Evolutionary conservation across 2,888 invertebrate species (phyloP), one percentile per base, ranked within the genome.

Genomic region (Spatulosminthurus flaviceps): DNA sequence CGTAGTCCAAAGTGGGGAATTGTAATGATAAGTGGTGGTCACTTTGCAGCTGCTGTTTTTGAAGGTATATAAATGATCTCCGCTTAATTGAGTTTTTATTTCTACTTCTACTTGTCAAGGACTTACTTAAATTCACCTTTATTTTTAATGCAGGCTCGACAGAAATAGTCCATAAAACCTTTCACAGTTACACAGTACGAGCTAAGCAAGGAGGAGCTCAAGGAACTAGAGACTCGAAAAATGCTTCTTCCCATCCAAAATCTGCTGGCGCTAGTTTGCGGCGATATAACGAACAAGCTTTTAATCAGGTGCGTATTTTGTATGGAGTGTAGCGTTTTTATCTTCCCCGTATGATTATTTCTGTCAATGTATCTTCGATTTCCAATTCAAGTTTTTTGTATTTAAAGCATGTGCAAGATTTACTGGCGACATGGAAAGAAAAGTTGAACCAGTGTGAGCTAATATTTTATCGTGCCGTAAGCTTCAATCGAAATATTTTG

Each of bases 191-290:
- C 86, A 94, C 94, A 9, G 92, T 94, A 0, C 88, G 95, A 61
- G 92, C 94, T 0, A 94, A 94, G 51, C 94, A 95, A 87, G 95
- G 95, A 0, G 92, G 93, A 60, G 89, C 92, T 0, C 95, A 96
- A 88, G 89, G 90, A 13, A 88, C 90, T 0, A 89, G 91, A 67
- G 95, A 95, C 86, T 88, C 87, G 76, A 90, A 91, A 85, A 88
- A 88, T 34, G 89, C 87, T 9, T 91, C 91, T 0, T 91, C 90
- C 64, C 91, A 92, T 73, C 91, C 93, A 0, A 92, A 92, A 86
- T 95, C 95, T 72, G 94, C 94, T 0, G 95, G 95, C 0, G 92
- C 95, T 0, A 92, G 91, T 85, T 88, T 95, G 42, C 88, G 95
- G 75, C 89, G 95, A 80, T 93, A 94, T 87, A 95, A 95, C 86